Evolutionary conservation across 2,113 vertebrate species (phyloP), one percentile per base, ranked within the genome.

Genomic region (Corynorhinus townsendii): DNA sequence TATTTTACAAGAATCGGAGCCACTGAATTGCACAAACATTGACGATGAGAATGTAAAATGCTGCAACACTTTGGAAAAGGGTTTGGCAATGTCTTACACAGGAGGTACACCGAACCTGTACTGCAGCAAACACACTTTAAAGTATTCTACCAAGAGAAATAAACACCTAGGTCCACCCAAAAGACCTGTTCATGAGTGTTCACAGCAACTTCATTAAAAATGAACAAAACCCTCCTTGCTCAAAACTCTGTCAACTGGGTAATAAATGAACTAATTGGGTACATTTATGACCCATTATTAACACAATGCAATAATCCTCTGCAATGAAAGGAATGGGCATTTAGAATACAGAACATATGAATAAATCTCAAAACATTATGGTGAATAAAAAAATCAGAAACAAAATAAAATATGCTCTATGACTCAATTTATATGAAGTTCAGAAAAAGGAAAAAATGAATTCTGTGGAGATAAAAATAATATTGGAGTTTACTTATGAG

Each of bases 371-470:
- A 71, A 56, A 72, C 30, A 17, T 56, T 30, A 24, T 52, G 4
- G 26, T 35, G 8, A 52, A 19, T 33, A 15, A 47, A 85, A 43
- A 43, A 26, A 0, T 38, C 30, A 91, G 49, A 66, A 72, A 77
- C 24, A 56, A 95, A 86, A 77, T 5, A 66, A 45, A 28, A 11
- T 4, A n/a, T 38, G 66, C 5, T 69, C 4, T 30, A 20, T 54
- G 17, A 24, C 64, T 73, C 6, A 16, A 10, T 73, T 86, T 84
- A 30, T 33, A 35, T 35, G 28, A 79, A 69, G 26, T 62, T 89
- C 47, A 85, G 56, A 26, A 59, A 45, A 3, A 94, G 77, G 92
- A 82, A 8, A 66, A 84, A 95, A 66, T 20, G 77, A 86, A 77
- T 72, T 30, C 3, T 66, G 1, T 54, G 38, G 12, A 45, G 56